Evolutionary conservation across 2,888 invertebrate genomes (phyloP).

Genomic region (Miltochrista miniata): DNA sequence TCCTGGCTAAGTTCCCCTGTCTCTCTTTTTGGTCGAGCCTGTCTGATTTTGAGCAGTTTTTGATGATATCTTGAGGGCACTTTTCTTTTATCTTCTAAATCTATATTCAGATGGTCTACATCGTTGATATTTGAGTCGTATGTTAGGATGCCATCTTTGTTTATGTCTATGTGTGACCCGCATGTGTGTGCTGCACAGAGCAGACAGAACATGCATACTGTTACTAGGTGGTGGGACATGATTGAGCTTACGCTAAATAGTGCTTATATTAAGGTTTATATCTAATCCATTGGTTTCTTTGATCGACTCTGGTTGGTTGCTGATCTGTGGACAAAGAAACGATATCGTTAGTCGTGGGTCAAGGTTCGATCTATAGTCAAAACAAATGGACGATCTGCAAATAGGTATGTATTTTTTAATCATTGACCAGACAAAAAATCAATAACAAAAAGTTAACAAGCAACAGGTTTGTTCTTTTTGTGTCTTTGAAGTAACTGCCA

Average conservation of each 20-base stretch:
- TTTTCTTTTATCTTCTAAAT: conserved; percentile 52
- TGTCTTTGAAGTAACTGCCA: not conserved
- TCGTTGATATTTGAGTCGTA: conserved; percentile 49
- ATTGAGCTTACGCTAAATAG: conserved; percentile 44
- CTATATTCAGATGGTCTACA: conserved; percentile 44
- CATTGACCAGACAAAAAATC: not conserved
- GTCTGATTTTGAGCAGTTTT: conserved; percentile 55
- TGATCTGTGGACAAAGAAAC: conserved; percentile 52
- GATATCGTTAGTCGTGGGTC: not conserved
- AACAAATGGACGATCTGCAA: no score
- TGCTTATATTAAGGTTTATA: conserved; percentile 35
- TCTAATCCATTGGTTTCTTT: conserved; percentile 38
- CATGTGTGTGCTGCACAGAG: conserved; percentile 92
- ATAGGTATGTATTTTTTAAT: no score
- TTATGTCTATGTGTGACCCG: conserved; percentile 86
- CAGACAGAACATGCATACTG: conserved; percentile 93
- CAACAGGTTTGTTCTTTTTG: not conserved
- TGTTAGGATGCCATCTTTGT: conserved; percentile 45
- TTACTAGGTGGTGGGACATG: conserved; percentile 85
- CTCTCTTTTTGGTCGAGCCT: conserved; percentile 54
- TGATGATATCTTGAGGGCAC: conserved; percentile 50
- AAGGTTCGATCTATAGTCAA: no score
- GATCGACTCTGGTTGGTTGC: conserved; percentile 17
- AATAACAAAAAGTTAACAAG: not conserved
- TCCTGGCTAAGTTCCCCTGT: conserved; percentile 69